Evolutionary conservation across 1,140 invertebrate genomes (phyloP), one percentile per base, ranked within the genome.

Genomic region (Paracyclopina nana): DNA sequence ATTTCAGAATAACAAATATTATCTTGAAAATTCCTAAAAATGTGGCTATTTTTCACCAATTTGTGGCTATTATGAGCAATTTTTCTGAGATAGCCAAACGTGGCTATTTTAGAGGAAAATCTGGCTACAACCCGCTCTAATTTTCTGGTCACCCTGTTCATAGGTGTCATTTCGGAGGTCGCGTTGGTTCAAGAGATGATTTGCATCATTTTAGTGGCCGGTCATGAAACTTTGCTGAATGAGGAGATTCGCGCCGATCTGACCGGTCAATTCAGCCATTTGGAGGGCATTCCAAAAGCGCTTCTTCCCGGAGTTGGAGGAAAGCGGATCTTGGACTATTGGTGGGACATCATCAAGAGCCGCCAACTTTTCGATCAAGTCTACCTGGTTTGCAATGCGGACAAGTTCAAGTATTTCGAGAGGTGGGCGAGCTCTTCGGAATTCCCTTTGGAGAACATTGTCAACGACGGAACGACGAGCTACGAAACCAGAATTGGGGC

Each of bases 371-470:
- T 57, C 28, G 25, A 30, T 51, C 24, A 60, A 45, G 60, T 61
- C 26, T 60, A 57, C 38, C 48, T 62, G 24, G 60, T 62, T 2
- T 60, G 60, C 22, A 62, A 62, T 56, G 60, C 60, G 28, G 60
- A 62, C 52, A 62, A 62, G 53, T 61, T 60, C 55, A 62, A 62
- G 48, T 55, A 62, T 50, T 62, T 60, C 57, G 60, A 62, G 46
- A 45, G 60, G 12, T 62, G 60, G 60, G 60, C 60, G 12, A 62
- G 56, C 43, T 60, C 60, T 14, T 56, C 58, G 8, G 60, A 58
- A 30, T 61, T 61, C 46, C 60, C 60, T 27, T 50, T 59, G 14
- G 58, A 55, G 25, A 61, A 61, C 31, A 55, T 61, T 28, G 49
- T 61, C 16, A 61, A 61, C 52, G 59, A 61, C 55, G 60, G 60